Evolutionary conservation across 2,888 invertebrate genomes (phyloP), one percentile per base, ranked within the genome.

Genomic region (Caenorhabditis macrosperma): DNA sequence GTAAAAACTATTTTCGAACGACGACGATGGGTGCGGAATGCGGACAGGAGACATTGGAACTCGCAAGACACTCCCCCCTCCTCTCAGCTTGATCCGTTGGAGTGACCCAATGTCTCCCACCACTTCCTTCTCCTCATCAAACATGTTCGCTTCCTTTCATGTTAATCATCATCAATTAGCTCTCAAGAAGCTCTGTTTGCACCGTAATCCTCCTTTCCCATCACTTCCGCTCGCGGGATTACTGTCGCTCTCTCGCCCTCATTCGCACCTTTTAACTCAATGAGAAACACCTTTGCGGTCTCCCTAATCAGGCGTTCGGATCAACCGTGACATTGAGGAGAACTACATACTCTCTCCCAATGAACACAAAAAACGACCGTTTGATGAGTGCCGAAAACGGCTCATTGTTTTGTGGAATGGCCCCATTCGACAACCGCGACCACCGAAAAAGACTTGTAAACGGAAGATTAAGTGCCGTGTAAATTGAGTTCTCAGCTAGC

Each of bases 361-460:
- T 28, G 55, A 68, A 9, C 12, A 30, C 26, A 72, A 72, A 64
- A 72, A 72, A 72, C 50, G 72, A 64, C 57, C 72, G 72, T 72
- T 72, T 72, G 72, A 72, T 64, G 72, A 64, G 57, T 64, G 72
- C 72, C 72, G 72, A 72, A 64, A 72, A 72, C 64, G 72, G 72
- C 72, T 72, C 72, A 72, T 72, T 72, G 72, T 72, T 72, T 72
- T 72, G 72, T 24, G 57, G 63, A 71, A 71, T 71, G 71, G 46
- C 15, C 15, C 33, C 44, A 55, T 46, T 61, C 24, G 63, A 72
- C 54, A 72, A 64, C 63, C 72, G 72, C 72, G 60, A 60, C 68
- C 72, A n/a, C 9, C 41, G 26, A 50, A 48, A 59, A 48, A 44
- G 64, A 50, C 55, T 48, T 72, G 72, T 72, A 63, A 72, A 63